Conservation (phyloP, 2,797 vertebrate genomes). For the Astyanax mexicanus region DNA sequence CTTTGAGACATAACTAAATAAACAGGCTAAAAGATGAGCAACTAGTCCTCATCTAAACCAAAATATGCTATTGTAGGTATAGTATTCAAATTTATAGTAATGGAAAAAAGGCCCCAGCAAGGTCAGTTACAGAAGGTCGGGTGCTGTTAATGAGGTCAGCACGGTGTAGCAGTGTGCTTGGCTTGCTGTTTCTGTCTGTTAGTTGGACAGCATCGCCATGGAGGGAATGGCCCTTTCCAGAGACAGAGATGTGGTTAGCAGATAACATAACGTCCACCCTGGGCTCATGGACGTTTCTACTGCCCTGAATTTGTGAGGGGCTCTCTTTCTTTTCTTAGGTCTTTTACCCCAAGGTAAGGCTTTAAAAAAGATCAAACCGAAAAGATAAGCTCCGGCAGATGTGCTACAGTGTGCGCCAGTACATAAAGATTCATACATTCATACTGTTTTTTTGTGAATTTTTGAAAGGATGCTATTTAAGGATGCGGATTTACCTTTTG, state of each 20-base stretch:
- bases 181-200: conserved; percentile 39
- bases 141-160: neutral
- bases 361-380: conserved; percentile 20
- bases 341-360: neutral
- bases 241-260: conserved; percentile 56
- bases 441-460: too few relatives aligned
- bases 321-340: conserved; percentile 26
- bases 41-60: too few relatives aligned
- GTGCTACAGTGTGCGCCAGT: neutral
- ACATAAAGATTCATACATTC: neutral
- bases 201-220: conserved; percentile 26
- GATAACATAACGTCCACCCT: conserved; percentile 51
- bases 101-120: neutral
- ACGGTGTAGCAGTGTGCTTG: neutral
- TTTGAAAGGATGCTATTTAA: too few relatives aligned
- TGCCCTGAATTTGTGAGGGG: conserved; percentile 24
- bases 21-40: too few relatives aligned
- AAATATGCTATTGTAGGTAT: too few relatives aligned
- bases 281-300: conserved; percentile 33
- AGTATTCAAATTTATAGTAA: neutral
- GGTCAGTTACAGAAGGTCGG: conserved; percentile 4
- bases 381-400: conserved; percentile 14
- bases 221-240: conserved; percentile 44
- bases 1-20: too few relatives aligned
- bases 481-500: too few relatives aligned